Conservation (phyloP, 2,113 vertebrate genomes). For the Scomber colias region DNA sequence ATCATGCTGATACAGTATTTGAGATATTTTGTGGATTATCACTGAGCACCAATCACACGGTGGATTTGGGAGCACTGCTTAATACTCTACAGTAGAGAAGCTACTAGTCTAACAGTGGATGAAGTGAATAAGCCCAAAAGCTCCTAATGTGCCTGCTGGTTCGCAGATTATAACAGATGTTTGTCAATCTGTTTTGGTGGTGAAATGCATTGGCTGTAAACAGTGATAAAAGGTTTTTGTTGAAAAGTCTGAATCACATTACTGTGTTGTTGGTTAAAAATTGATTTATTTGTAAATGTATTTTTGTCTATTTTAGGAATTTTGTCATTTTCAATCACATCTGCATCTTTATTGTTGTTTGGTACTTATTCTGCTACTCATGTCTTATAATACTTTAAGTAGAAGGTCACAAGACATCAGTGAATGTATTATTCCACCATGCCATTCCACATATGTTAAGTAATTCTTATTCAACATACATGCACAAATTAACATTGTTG, state of each 20-base stretch:
- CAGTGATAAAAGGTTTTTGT: constrained; percentile 43
- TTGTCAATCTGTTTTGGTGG: constrained; percentile 32
- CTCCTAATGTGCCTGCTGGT: constrained; percentile 55
- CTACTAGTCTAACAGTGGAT: constrained; percentile 52
- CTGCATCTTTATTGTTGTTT: constrained; percentile 15
- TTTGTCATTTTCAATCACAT: not conserved
- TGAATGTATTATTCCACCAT: not conserved
- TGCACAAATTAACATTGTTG: constrained; percentile 35
- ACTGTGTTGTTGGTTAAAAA: constrained; percentile 3
- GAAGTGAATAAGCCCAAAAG: constrained; percentile 59
- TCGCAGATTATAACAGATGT: constrained; percentile 63
- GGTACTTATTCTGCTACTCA: not conserved
- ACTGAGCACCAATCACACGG: constrained; percentile 49
- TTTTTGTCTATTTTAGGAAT: not conserved
- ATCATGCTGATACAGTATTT: constrained; percentile 43
- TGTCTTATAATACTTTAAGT: not conserved
- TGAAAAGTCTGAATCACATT: not conserved
- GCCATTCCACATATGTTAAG: not conserved
- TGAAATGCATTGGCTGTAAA: constrained; percentile 25
- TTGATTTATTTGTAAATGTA: not conserved
- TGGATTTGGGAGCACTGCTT: constrained; percentile 55
- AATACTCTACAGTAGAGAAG: constrained; percentile 30
- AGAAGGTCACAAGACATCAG: constrained; percentile 6
- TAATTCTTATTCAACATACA: constrained; percentile 27
- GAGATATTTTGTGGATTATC: constrained; percentile 57